Base-by-base conservation (phyloP, 2,113 vertebrate genomes). In the Pseudorectes ferrugineus region DNA sequence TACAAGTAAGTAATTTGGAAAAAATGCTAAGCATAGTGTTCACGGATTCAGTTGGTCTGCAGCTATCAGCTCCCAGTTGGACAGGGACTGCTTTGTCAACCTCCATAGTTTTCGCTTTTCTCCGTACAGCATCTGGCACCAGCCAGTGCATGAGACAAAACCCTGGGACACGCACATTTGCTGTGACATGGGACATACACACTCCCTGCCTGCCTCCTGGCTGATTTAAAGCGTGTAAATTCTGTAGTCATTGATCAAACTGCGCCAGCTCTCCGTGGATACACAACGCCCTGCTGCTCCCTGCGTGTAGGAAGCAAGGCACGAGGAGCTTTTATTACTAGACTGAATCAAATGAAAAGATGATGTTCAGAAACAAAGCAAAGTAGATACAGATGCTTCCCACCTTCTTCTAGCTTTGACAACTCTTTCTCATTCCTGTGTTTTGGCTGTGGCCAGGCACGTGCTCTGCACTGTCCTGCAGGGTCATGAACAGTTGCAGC, bases 211-310 rank as follows among this genome's bases (percentile, higher is more conserved):
- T 81, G 68, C 70, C 58, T 89, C 52, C 77, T 84, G 36, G 35
- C 80, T 71, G 62, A 15, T 75, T 23, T 28, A 18, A 35, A 65
- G 29, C 3, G 0, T 55, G 31, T 49, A 38, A 6, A 52, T 72
- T 45, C 14, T 82, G 40, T 31, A 12, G 48, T 43, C 68, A 40
- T 8, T 85, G 58, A 55, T 43, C 33, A 6, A 14, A 2, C 36
- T 29, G n/a, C 3, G 1, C 43, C 55, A 26, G 17, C 70, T 89
- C 43, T 38, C 51, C 2, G 0, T 22, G 57, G 0, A 0, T 12
- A 5, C n/a, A 3, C 36, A 23, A 2, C 10, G 9, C 31, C 75
- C 72, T 42, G 82, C 88, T 59, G 75, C 85, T 84, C 54, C 6
- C 1, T 26, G 14, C 6, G 0, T 10, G 13, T 3, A 14, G 58